These are phyloP conservation scores for Rousettus leschenaultii DNA, from an alignment of 2,113 vertebrate genomes.

Conservation along the genomic window DNA sequence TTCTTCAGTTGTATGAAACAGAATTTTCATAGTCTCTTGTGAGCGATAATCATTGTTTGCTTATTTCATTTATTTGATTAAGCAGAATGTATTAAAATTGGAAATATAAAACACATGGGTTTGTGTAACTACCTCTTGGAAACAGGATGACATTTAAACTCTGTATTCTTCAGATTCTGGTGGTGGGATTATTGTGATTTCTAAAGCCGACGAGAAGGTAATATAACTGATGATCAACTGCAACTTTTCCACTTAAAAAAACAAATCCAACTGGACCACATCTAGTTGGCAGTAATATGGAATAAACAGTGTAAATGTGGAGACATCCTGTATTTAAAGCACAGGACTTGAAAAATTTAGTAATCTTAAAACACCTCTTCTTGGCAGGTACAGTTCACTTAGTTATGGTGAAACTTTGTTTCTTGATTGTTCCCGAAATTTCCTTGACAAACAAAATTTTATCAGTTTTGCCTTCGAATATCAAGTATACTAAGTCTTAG, in stretches of 20 bases:
- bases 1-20: neutral
- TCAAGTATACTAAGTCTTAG: neutral
- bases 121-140: neutral
- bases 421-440: neutral
- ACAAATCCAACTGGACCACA: neutral
- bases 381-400: neutral
- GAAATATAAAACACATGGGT: neutral
- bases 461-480: neutral
- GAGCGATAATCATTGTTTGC: neutral
- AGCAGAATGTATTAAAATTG: neutral
- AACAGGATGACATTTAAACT: neutral
- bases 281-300: neutral
- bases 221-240: neutral
- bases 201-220: neutral
- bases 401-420: neutral
- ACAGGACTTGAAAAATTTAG: neutral
- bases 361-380: neutral
- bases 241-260: neutral
- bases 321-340: neutral
- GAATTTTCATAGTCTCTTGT: conserved; percentile 1
- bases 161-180: neutral
- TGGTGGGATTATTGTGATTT: neutral
- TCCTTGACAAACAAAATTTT: neutral
- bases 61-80: conserved; percentile 19
- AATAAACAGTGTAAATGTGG: neutral